These are phyloP conservation scores for Coptodon bakossiorum DNA, from an alignment of 2,113 vertebrate species.

Conservation along the genomic window DNA sequence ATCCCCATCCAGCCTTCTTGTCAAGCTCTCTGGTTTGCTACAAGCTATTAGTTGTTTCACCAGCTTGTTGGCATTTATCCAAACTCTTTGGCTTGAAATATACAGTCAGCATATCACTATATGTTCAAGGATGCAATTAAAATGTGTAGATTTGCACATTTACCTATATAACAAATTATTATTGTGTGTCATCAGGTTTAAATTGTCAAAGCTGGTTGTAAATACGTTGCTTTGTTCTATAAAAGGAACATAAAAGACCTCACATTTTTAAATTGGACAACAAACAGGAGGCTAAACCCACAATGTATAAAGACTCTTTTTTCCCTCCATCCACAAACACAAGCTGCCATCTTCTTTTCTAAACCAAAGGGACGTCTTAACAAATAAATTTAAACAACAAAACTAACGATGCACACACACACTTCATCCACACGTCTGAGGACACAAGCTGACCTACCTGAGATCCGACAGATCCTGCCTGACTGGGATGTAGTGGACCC, in stretches of 20 bases:
- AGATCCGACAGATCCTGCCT: constrained; percentile 86
- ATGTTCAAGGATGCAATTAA: not conserved
- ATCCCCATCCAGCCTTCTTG: not conserved
- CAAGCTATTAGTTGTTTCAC: not conserved
- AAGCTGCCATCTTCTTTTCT: not conserved
- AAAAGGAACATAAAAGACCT: not conserved
- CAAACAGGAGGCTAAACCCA: not conserved
- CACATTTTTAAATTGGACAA: not conserved
- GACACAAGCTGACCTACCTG: constrained; percentile 66
- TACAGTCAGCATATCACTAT: not conserved
- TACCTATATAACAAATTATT: not conserved
- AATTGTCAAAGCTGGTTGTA: not conserved
- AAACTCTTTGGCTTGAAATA: not conserved
- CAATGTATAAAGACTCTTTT: not conserved
- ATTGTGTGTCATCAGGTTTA: not conserved
- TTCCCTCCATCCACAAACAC: rapidly evolving
- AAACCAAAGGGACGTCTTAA: not conserved
- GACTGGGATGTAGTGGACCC: constrained; percentile 95
- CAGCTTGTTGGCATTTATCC: not conserved
- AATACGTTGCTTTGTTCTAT: not conserved
- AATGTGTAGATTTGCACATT: not conserved
- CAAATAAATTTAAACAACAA: not conserved
- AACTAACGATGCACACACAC: not conserved
- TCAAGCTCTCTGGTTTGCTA: not conserved
- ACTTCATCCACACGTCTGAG: not conserved